phyloP scores from a whole-genome alignment of 2,888 invertebrate species.

The Chaetoderma sp. region DNA sequence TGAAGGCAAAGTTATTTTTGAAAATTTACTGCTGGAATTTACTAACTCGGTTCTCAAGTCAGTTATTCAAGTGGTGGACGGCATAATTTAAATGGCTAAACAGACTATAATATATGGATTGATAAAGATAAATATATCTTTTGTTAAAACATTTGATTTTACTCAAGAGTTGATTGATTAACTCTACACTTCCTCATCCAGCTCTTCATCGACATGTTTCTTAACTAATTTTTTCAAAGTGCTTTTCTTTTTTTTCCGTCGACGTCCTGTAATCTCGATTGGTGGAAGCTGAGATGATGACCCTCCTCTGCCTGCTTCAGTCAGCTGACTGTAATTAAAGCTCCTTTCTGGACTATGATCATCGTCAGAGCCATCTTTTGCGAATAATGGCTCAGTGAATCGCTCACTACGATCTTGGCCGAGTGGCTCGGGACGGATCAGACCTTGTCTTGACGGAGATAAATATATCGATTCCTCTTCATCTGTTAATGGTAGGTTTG shows the following conservation, averaged over 20 bases:
- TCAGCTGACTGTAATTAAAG: not conserved
- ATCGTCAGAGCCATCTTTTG: constrained; percentile 23
- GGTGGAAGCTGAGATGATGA: constrained; percentile 15
- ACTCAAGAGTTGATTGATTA: too few relatives aligned
- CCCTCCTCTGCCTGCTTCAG: not conserved
- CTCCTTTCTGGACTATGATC: constrained; percentile 21
- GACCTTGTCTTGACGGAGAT: not conserved
- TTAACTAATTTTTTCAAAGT: constrained; percentile 40
- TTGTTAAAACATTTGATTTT: too few relatives aligned
- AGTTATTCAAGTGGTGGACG: too few relatives aligned
- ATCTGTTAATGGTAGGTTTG: too few relatives aligned
- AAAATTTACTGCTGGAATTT: too few relatives aligned
- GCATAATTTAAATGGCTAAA: not conserved
- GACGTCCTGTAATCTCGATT: constrained; percentile 11
- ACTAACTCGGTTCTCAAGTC: too few relatives aligned
- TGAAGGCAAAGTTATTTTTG: too few relatives aligned
- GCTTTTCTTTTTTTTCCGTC: constrained; percentile 47
- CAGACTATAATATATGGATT: not conserved
- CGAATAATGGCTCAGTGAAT: not conserved
- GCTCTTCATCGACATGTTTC: constrained; percentile 1
- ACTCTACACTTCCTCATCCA: not conserved
- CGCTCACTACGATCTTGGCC: not conserved
- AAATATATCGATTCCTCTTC: too few relatives aligned
- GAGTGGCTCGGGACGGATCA: not conserved
- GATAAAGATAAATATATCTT: too few relatives aligned